Base-by-base conservation (phyloP, 2,797 vertebrate genomes). In the Philypnodon macrostomus region DNA sequence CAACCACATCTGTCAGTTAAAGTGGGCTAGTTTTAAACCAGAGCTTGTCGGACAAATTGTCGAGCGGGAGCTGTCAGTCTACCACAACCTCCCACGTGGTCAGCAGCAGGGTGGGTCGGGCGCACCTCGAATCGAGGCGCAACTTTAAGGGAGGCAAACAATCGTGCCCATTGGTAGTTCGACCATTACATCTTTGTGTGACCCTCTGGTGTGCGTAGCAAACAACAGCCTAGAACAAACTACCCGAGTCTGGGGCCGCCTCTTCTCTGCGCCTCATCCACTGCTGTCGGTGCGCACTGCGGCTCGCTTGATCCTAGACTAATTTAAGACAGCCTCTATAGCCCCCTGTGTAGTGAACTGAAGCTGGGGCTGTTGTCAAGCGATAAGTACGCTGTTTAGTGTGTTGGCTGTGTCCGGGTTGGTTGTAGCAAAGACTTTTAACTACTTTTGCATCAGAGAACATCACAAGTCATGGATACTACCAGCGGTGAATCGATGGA, bases 61-160 rank as follows among this genome's bases (percentile, higher is more conserved):
- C 54, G 34, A 27, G 35, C 27, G 58, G 3, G 49, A 58, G 51
- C 70, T 84, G 75, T 84, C 85, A 81, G 46, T 73, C 73, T 27
- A 42, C 73, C 15, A 46, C 51, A 45, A 59, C 47, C 58, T 63
- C 84, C 80, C 87, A 88, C 85, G 87, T 89, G 87, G 78, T 84
- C 24, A 32, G 66, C 73, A n/a, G n/a, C n/a, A n/a, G n/a, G n/a
- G n/a, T n/a, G 56, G 85, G 85, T 87, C 85, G 85, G 86, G 83
- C 62, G 75, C 79, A 69, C 50, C 64, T 59, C 64, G 23, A 46
- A 76, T 8, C 39, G 65, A 68, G 46, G 12, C 51, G 53, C 59
- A 83, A 75, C 71, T 85, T 86, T 73, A 73, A 56, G 36, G 58
- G 56, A 72, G 60, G 61, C 77, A 83, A 80, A 85, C 83, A 77